Evolutionary conservation across 2,113 vertebrate species (phyloP).

Genomic region (Alexandromys fortis): DNA sequence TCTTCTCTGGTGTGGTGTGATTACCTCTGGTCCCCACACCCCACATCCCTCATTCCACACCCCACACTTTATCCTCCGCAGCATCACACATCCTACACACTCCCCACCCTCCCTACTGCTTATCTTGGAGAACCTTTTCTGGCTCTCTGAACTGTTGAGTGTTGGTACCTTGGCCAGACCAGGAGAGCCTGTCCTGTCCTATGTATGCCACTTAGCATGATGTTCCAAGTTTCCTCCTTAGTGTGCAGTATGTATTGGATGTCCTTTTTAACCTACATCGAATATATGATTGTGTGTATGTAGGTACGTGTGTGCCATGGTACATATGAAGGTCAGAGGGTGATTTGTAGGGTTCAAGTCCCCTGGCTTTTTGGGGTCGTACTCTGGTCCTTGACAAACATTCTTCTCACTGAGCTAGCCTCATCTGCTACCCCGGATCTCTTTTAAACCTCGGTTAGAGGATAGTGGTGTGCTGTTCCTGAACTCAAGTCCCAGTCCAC

Average conservation of each 20-base stretch:
- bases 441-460: neutral
- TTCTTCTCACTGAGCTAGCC: neutral
- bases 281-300: neutral
- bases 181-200: neutral
- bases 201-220: neutral
- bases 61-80: rapidly evolving
- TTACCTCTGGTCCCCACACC: rapidly evolving
- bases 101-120: rapidly evolving
- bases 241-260: too few relatives aligned
- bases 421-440: neutral
- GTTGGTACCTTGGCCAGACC: neutral
- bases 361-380: neutral
- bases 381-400: neutral
- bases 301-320: neutral
- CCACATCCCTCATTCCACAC: rapidly evolving
- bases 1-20: neutral
- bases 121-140: neutral
- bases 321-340: neutral
- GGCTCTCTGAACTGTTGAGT: neutral
- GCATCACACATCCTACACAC: rapidly evolving
- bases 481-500: neutral
- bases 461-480: neutral
- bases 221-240: neutral
- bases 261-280: neutral
- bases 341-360: neutral